These are phyloP conservation scores for Sepiola atlantica DNA, from an alignment of 2,888 invertebrate species.

Conservation along the genomic window DNA sequence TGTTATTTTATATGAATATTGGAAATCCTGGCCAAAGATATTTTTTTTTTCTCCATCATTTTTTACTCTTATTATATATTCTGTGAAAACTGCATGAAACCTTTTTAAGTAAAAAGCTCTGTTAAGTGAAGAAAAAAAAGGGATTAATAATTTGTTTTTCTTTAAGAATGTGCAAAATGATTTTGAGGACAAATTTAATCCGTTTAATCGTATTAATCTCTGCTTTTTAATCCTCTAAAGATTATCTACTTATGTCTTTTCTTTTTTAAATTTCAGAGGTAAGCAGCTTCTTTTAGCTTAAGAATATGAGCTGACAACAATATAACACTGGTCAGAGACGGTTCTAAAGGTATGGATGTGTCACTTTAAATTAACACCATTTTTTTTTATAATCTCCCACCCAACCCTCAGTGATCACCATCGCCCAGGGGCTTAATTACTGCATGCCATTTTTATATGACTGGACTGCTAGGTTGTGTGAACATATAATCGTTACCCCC, in stretches of 20 bases:
- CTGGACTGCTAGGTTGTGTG: background rate
- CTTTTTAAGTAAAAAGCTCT: too few species aligned
- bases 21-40: too few species aligned
- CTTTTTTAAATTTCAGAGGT: background rate
- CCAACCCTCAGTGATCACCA: background rate
- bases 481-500: background rate
- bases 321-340: background rate
- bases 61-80: too few species aligned
- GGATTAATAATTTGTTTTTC: too few species aligned
- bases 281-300: background rate
- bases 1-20: too few species aligned
- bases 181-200: background rate
- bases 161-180: background rate
- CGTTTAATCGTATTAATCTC: background rate
- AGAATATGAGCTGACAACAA: background rate
- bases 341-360: background rate
- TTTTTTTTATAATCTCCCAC: background rate
- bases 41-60: too few species aligned
- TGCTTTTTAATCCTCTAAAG: background rate
- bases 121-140: too few species aligned
- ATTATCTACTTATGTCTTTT: background rate
- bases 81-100: too few species aligned
- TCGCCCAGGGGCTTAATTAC: background rate
- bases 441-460: background rate
- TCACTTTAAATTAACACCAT: background rate